Base-by-base conservation (phyloP, 2,113 vertebrate genomes). In the Sturnira hondurensis region DNA sequence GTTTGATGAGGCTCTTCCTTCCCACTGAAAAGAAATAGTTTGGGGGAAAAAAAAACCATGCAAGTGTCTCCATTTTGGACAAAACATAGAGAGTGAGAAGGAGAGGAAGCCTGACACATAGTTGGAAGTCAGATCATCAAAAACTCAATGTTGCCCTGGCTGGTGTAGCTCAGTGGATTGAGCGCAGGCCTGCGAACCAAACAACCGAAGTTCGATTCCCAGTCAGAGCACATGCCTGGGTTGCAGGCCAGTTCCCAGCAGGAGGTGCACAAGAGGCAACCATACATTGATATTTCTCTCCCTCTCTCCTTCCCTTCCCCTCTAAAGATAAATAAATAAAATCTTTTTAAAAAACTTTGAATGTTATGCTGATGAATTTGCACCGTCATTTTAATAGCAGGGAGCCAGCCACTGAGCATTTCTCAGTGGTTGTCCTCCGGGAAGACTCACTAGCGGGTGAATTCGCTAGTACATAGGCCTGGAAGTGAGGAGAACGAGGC, bases 1-100 rank as follows among this genome's bases (percentile, higher is more conserved):
- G 63, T 68, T 90, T 96, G 85, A 56, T 24, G 56, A 93, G 19
- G 31, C n/a, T 91, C 47, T 89, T 82, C 20, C n/a, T 92, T 86
- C 9, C 33, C 19, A 91, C 15, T 65, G 13, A 85, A 61, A 93
- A 89, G 41, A 89, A 80, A n/a, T 3, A 61, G 36, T 88, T 61
- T 61, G 56, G 15, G 56, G 15, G 5, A 52, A 52, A 52, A 52
- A 5, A 52, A 52, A 52, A 52, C 20, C 52, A 63, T 6, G 54
- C 26, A 58, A 43, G 43, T 14, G n/a, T 36, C 22, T 38, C 68
- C 77, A 26, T 63, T 61, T 61, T 78, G 61, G 13, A 54, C 61
- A 70, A 28, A 95, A 70, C n/a, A 31, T 45, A 36, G 36, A 54
- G 26, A 15, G 7, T 33, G 41, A 56, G 50, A 56, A 16, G 28